Conservation (phyloP, 2,113 vertebrate genomes). For the Chaetodon trifascialis region DNA sequence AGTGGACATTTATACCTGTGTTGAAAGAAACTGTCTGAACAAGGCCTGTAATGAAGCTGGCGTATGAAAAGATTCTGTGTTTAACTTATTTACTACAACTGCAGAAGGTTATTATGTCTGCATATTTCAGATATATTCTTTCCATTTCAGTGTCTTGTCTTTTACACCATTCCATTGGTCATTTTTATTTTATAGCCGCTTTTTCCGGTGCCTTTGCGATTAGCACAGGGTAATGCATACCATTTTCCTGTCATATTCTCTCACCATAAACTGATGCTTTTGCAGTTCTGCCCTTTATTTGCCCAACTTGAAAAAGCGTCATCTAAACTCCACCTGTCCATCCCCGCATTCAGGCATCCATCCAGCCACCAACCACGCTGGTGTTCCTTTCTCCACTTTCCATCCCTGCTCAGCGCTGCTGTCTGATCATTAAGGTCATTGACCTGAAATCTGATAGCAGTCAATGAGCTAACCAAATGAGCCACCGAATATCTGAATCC, state of each 20-base stretch:
- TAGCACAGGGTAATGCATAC: neutral
- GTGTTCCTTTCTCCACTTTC: constrained; percentile 68
- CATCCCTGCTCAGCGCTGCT: constrained; percentile 54
- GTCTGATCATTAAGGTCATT: constrained; percentile 77
- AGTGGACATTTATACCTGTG: too few species aligned
- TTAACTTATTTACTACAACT: neutral
- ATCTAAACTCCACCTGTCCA: neutral
- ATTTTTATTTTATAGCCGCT: neutral
- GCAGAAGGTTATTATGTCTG: neutral
- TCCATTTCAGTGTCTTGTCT: neutral
- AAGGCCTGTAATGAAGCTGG: neutral
- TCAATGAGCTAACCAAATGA: constrained; percentile 81
- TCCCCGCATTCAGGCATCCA: constrained; percentile 13
- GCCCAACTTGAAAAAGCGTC: constrained; percentile 10
- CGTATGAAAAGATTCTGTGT: neutral
- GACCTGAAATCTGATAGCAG: constrained; percentile 81
- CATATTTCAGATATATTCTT: neutral
- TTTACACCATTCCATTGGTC: neutral
- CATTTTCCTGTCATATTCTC: neutral
- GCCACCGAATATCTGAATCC: constrained; percentile 77
- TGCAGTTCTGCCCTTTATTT: neutral
- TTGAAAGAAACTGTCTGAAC: neutral
- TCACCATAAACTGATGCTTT: neutral
- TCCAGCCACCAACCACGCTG: constrained; percentile 25
- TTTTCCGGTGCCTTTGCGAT: neutral